Evolutionary conservation across 2,113 vertebrate species (phyloP), one percentile per base, ranked within the genome.

Genomic region (Xenus cinereus): DNA sequence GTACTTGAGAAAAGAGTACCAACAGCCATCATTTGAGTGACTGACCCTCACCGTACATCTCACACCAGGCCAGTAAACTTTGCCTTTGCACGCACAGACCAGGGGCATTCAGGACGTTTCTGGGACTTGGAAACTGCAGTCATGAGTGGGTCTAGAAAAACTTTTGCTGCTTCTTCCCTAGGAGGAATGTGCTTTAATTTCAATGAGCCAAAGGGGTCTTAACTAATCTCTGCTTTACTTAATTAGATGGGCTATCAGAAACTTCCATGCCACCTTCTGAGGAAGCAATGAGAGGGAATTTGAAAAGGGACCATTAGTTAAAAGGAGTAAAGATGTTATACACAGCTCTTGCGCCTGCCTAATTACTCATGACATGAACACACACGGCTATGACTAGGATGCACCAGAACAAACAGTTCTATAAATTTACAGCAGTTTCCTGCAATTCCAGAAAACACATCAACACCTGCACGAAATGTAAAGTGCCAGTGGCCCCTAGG

Each of bases 281-380:
- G 57, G 81, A 94, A 95, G 35, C 41, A 87, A 27, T 1, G 2
- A 41, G 48, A 68, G 41, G 22, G 51, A 83, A 71, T 71, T 92
- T 91, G 80, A 50, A 83, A 95, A 87, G 17, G 23, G 4, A 17
- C 9, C 45, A 53, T 45, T 83, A 14, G 33, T 88, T 92, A 83
- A 86, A 95, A 92, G 43, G 54, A 94, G 21, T 66, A 84, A 87
- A 92, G 66, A 73, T 64, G 37, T 43, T 93, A 45, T 37, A 48
- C 21, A 23, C 16, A 64, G 54, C 53, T 79, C 41, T 63, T 74
- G 20, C 63, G 35, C 35, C 37, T 94, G 50, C 50, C 35, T 87
- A 93, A 96, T 97, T 96, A 82, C 59, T 87, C 71, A 64, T 46
- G n/a, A 39, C 18, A 64, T 50, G 84, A 95, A 66, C 68, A 88